Percentiles rank a stretch among this genome's conserved stretches.
Evolutionary conservation across 2,888 invertebrate species (phyloP).

Genomic region (Scrobipalpa costella): DNA sequence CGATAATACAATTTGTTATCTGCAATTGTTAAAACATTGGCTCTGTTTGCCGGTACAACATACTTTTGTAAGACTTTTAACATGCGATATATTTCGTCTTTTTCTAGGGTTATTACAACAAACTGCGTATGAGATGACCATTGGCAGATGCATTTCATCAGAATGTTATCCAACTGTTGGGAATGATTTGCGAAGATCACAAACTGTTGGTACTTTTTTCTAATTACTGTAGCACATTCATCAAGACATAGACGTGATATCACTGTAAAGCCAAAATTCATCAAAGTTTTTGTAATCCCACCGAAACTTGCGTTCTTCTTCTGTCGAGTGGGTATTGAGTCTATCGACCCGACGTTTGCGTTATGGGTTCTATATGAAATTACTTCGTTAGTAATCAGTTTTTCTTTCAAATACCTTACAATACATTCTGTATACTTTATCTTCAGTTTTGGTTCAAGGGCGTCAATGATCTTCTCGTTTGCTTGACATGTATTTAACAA

Average conservation of each 20-base stretch:
- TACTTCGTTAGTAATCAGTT: not conserved
- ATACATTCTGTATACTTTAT: not conserved
- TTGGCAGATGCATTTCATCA: slow-evolving; percentile 2
- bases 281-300: not conserved
- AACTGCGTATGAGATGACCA: not conserved
- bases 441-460: not conserved
- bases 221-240: not conserved
- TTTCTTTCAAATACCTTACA: not conserved
- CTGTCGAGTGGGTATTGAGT: no score
- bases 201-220: not conserved
- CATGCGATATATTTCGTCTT: not conserved
- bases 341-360: no score
- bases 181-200: not conserved
- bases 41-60: not conserved
- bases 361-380: not conserved
- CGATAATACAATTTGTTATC: not conserved
- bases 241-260: not conserved
- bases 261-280: not conserved
- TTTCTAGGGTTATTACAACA: not conserved
- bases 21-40: not conserved
- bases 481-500: not conserved
- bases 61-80: not conserved
- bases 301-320: no score
- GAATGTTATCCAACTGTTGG: not conserved
- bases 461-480: not conserved